Conservation (phyloP, 1,140 invertebrate genomes). For the Drosophila obscura region DNA sequence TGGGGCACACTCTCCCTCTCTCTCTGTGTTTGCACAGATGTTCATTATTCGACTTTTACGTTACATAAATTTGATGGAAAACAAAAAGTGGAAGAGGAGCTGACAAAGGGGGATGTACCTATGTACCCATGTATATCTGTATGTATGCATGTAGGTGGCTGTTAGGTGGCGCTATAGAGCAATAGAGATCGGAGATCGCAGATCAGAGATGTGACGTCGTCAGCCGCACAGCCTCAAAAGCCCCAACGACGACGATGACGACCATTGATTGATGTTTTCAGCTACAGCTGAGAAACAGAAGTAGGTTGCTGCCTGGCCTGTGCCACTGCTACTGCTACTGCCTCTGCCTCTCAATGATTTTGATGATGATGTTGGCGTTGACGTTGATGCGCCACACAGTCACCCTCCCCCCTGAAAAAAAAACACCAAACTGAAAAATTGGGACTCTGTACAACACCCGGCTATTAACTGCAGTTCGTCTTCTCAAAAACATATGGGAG, state of each 20-base stretch:
- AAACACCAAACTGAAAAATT: slow-evolving; percentile 5
- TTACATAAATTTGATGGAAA: slow-evolving; percentile 74
- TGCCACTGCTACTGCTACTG: background rate
- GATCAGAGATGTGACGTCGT: slow-evolving; percentile 40
- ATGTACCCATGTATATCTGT: background rate
- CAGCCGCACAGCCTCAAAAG: slow-evolving; percentile 34
- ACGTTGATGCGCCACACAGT: slow-evolving; percentile 73
- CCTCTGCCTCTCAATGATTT: slow-evolving; percentile 28
- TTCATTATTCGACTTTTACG: slow-evolving; percentile 71
- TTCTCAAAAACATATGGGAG: slow-evolving; percentile 55
- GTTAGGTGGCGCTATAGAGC: slow-evolving; percentile 43
- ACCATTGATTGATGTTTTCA: slow-evolving; percentile 66
- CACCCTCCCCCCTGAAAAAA: background rate
- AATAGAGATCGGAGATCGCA: slow-evolving; percentile 30
- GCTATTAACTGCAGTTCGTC: slow-evolving; percentile 66
- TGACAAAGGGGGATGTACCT: background rate
- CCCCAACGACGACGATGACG: slow-evolving; percentile 7
- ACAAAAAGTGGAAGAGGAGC: slow-evolving; percentile 36
- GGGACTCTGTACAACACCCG: slow-evolving; percentile 13
- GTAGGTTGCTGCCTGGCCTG: slow-evolving; percentile 52
- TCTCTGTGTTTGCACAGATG: slow-evolving; percentile 76
- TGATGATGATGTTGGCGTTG: slow-evolving; percentile 64
- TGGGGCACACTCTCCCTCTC: slow-evolving; percentile 37
- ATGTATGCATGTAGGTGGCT: background rate
- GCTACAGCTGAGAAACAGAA: slow-evolving; percentile 57